Conservation (phyloP, 2,888 invertebrate species). For the Zhengitettix transpicula region DNA sequence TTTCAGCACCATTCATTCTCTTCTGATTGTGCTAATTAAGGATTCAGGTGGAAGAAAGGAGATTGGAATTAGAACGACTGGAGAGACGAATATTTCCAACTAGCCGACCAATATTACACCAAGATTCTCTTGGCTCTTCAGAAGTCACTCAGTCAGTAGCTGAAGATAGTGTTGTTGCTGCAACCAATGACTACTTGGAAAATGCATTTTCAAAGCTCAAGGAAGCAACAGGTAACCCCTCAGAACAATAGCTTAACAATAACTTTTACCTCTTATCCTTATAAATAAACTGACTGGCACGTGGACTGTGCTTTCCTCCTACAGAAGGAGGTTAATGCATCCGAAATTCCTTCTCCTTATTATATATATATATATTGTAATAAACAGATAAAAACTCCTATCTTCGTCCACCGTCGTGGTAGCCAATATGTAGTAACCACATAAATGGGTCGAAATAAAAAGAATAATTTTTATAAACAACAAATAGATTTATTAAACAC, state of each 20-base stretch:
- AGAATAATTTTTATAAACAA: too few relatives aligned
- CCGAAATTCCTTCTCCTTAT: too few relatives aligned
- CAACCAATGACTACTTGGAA: constrained; percentile 26
- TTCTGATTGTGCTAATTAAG: constrained; percentile 20
- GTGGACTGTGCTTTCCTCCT: too few relatives aligned
- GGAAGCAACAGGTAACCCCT: constrained; percentile 47
- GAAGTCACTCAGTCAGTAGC: constrained; percentile 18
- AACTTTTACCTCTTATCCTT: not conserved
- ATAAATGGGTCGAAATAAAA: too few relatives aligned
- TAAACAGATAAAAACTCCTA: too few relatives aligned
- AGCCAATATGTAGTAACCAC: too few relatives aligned
- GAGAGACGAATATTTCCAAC: constrained; percentile 57
- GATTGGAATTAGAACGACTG: constrained; percentile 53
- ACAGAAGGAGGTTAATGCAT: too few relatives aligned
- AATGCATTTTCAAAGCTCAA: constrained; percentile 55
- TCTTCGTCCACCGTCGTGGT: too few relatives aligned
- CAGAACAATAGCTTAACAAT: not conserved
- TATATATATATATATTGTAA: too few relatives aligned
- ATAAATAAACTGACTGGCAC: too few relatives aligned
- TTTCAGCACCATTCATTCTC: too few relatives aligned
- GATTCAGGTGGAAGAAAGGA: constrained; percentile 51
- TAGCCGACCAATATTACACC: constrained; percentile 30
- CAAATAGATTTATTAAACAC: too few relatives aligned
- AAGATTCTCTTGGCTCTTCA: constrained; percentile 37
- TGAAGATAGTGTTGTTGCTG: constrained; percentile 25